These are phyloP conservation scores for Pitta sordida DNA, from an alignment of 2,113 vertebrate species.

Conservation along the genomic window DNA sequence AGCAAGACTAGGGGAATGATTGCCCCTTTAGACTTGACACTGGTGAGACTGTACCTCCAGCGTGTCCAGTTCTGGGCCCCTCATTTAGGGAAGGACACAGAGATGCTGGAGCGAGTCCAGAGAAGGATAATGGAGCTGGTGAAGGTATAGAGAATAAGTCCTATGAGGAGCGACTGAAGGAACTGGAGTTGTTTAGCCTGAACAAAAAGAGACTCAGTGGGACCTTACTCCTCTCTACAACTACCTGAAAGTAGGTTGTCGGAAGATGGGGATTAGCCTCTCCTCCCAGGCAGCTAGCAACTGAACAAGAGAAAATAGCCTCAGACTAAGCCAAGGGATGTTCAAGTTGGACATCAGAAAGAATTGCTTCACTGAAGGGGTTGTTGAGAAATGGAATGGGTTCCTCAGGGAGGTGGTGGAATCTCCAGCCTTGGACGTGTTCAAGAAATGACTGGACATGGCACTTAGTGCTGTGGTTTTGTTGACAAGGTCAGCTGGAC, in stretches of 20 bases:
- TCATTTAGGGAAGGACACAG: not conserved
- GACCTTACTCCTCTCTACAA: not conserved
- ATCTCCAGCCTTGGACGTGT: not conserved
- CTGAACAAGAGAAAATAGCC: not conserved
- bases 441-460: fast-evolving
- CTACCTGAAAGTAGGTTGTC: not conserved
- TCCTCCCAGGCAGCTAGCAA: not conserved
- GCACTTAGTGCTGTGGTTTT: not conserved
- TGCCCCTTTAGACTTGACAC: not conserved
- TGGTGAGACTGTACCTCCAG: not conserved
- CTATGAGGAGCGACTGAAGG: not conserved
- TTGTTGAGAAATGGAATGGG: not conserved
- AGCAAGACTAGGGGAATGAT: not conserved
- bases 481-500: not conserved
- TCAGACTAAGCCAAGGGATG: not conserved
- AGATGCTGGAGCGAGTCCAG: not conserved
- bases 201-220: not conserved
- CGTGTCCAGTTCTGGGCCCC: not conserved
- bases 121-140: not conserved
- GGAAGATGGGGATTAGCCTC: not conserved
- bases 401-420: not conserved
- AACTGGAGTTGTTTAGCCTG: not conserved
- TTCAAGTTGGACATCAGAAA: not conserved
- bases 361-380: not conserved
- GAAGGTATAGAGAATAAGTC: not conserved